Conservation (phyloP, 1,140 invertebrate genomes). For the Antheraea pernyi region DNA sequence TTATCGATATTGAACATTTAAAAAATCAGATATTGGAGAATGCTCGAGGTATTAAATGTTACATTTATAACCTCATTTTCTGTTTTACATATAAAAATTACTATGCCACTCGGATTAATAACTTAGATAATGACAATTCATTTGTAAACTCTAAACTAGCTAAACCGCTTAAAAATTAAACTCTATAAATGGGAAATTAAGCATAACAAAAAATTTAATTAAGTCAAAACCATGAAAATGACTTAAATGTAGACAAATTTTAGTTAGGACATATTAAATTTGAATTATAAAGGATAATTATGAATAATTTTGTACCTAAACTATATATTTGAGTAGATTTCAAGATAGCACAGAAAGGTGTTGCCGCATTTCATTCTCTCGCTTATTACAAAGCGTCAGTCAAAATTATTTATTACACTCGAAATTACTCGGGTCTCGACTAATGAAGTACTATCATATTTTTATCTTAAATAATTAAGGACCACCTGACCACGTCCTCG, state of each 20-base stretch:
- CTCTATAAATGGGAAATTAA: too few species aligned
- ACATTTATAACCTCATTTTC: too few species aligned
- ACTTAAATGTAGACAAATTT: background rate
- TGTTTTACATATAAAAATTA: too few species aligned
- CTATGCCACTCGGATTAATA: too few species aligned
- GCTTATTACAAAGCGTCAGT: conserved; percentile 33
- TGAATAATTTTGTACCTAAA: background rate
- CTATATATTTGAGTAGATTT: conserved; percentile 8
- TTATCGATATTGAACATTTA: too few species aligned
- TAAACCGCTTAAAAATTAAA: too few species aligned
- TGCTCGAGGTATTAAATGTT: too few species aligned
- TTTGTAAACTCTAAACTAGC: too few species aligned
- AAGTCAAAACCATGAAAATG: background rate
- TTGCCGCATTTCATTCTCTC: conserved; percentile 29
- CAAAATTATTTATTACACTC: conserved; percentile 54
- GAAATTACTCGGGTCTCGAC: conserved; percentile 42
- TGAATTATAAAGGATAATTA: background rate
- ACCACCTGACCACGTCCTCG: conserved; percentile 53
- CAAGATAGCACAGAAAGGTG: conserved; percentile 6
- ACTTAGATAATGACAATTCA: too few species aligned
- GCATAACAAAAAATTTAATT: too few species aligned
- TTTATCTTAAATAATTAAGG: conserved; percentile 73
- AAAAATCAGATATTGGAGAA: too few species aligned
- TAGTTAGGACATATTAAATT: background rate
- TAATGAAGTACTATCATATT: conserved; percentile 73